A percentile compares a stretch with the other conserved stretches of the same genome.
phyloP scores from a whole-genome alignment of 1,140 invertebrate species.

The Cherax destructor region DNA sequence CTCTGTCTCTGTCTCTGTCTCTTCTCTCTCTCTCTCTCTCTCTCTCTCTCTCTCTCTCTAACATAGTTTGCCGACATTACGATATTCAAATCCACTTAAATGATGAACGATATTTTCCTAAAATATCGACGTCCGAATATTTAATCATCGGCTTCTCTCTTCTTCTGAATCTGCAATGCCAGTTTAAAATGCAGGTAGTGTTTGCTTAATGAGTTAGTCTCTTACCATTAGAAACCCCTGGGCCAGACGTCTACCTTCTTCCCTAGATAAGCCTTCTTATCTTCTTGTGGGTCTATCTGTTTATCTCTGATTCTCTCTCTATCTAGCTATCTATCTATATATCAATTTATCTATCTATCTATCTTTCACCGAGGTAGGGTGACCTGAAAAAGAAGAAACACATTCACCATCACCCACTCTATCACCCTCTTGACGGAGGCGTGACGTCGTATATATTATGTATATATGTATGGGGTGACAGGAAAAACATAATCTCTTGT shows the following conservation, averaged over 20 bases:
- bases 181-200: slow-evolving; percentile 19
- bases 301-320: too few relatives aligned
- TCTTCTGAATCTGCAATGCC: slow-evolving; percentile 29
- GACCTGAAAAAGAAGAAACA: too few relatives aligned
- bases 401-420: too few relatives aligned
- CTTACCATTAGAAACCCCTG: not conserved
- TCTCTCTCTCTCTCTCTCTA: not conserved
- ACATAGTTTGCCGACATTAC: not conserved
- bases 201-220: slow-evolving; percentile 46
- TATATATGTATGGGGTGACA: too few relatives aligned
- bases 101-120: not conserved
- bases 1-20: not conserved
- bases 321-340: too few relatives aligned
- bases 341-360: too few relatives aligned
- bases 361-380: too few relatives aligned
- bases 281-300: slow-evolving; percentile 10
- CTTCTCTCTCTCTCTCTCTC: too few relatives aligned
- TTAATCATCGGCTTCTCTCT: slow-evolving; percentile 25
- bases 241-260: not conserved
- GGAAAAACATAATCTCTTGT: too few relatives aligned
- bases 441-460: too few relatives aligned
- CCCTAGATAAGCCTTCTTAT: slow-evolving; percentile 39
- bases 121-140: not conserved
- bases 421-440: too few relatives aligned
- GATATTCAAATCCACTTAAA: slow-evolving; percentile 4